These are phyloP conservation scores for Gila robusta DNA, from an alignment of 2,797 vertebrate species.

Conservation along the genomic window DNA sequence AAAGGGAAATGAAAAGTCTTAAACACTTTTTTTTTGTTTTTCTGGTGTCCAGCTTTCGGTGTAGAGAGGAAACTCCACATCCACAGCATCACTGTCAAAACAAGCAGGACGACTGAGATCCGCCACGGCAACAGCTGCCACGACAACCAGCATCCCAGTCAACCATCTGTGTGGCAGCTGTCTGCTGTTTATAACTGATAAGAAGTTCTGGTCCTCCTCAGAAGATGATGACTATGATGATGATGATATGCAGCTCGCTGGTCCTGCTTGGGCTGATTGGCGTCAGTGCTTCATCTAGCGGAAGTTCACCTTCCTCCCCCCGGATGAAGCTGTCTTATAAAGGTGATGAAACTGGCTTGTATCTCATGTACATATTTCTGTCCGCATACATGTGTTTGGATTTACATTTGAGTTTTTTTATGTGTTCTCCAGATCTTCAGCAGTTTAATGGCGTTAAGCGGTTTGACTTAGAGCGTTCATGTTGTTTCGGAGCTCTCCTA, in stretches of 20 bases:
- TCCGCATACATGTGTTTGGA: slow-evolving; percentile 31
- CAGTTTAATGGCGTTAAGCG: slow-evolving; percentile 86
- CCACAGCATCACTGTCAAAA: slow-evolving; percentile 14
- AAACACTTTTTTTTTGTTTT: slow-evolving; percentile 11
- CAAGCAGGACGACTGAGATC: slow-evolving; percentile 17
- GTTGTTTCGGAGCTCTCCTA: slow-evolving; percentile 90
- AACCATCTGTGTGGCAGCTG: slow-evolving; percentile 31
- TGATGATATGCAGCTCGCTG: slow-evolving; percentile 74
- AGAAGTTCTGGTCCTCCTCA: background rate
- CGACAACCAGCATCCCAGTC: slow-evolving; percentile 28
- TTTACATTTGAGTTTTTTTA: slow-evolving; percentile 3
- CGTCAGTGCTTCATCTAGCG: slow-evolving; percentile 67
- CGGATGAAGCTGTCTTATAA: slow-evolving; percentile 84
- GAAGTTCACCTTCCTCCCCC: slow-evolving; percentile 70
- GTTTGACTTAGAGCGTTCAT: slow-evolving; percentile 88
- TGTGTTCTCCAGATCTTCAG: slow-evolving; percentile 83
- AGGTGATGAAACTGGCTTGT: slow-evolving; percentile 69
- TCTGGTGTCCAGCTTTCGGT: slow-evolving; percentile 15
- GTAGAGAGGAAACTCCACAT: slow-evolving; percentile 26
- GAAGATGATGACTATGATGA: slow-evolving; percentile 69
- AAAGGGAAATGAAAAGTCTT: slow-evolving; percentile 45
- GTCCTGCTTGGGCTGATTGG: slow-evolving; percentile 74
- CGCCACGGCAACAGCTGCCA: slow-evolving; percentile 20
- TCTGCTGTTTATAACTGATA: slow-evolving; percentile 20
- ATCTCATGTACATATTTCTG: background rate